Evolutionary conservation across 2,797 vertebrate genomes (phyloP).

Genomic region (Helostoma temminkii): DNA sequence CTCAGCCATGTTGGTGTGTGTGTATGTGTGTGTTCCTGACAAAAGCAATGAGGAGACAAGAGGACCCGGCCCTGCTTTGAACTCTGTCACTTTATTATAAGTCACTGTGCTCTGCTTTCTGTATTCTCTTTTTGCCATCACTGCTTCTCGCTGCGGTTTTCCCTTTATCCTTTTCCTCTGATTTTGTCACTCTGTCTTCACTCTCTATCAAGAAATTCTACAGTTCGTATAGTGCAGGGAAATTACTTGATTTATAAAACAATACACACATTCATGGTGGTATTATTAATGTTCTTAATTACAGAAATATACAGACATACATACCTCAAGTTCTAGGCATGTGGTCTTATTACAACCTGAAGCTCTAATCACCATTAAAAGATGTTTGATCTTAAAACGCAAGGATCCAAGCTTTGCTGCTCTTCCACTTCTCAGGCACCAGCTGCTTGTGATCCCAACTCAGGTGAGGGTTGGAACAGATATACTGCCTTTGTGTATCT

Average conservation of each 20-base stretch:
- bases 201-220: conserved; percentile 16
- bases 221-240: neutral
- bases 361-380: conserved; percentile 69
- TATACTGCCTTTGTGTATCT: conserved; percentile 4
- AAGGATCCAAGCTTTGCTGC: conserved; percentile 32
- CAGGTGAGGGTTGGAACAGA: conserved; percentile 18
- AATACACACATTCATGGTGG: conserved; percentile 19
- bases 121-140: conserved; percentile 38
- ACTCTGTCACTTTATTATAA: conserved; percentile 76
- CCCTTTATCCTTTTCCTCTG: conserved; percentile 27
- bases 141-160: conserved; percentile 25
- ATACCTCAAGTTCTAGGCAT: conserved; percentile 33
- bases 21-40: conserved; percentile 30
- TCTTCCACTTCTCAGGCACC: conserved; percentile 32
- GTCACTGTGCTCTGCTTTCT: conserved; percentile 64
- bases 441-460: conserved; percentile 31
- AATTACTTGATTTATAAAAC: conserved; percentile 12
- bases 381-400: conserved; percentile 69
- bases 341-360: conserved; percentile 62
- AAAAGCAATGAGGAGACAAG: conserved; percentile 68
- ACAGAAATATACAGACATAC: conserved; percentile 30
- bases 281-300: conserved; percentile 46
- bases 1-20: conserved; percentile 41
- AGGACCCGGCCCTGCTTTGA: conserved; percentile 69
- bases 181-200: conserved; percentile 19